Evolutionary conservation across 1,140 invertebrate genomes (phyloP), one percentile per base, ranked within the genome.

Genomic region (Vanessa atalanta): DNA sequence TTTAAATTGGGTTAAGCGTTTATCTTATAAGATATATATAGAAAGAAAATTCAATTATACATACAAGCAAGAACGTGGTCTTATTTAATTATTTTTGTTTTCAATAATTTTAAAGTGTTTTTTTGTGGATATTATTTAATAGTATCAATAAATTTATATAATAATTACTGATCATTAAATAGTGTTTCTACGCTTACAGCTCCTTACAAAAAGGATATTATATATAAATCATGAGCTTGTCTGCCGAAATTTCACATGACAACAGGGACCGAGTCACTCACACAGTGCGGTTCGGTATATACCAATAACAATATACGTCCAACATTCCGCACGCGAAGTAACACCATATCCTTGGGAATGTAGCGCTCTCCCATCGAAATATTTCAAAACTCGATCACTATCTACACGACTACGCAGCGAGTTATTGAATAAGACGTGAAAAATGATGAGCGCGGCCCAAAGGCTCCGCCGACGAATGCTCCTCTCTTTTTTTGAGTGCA

Each of bases 261-360:
- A 76, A 76, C 74, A 76, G 70, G 14, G 67, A 71, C 55, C 69
- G 64, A 67, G 57, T 23, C 12, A 63, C 57, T 70, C 37, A 47
- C n/a, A 55, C 26, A 61, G 31, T 20, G 61, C 69, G 69, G 69
- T 47, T 47, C 48, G 37, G 66, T 78, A 78, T 70, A 78, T 75
- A 79, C 80, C 68, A 79, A 79, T 80, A 88, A 85, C 77, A 79
- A 86, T 84, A 81, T 73, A 71, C 78, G 37, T 76, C 82, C 85
- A 81, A 81, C 86, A 88, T 88, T 92, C 88, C 87, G 87, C 89
- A 90, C 90, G 89, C 90, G 81, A 89, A 92, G 90, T 91, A 92
- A 92, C 88, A 91, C 88, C 90, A 92, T 92, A 89, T 90, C 90
- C 90, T 90, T 92, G 90, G 88, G 90, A 92, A 92, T 88, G 86